Evolutionary conservation across 2,113 vertebrate genomes (phyloP).

Genomic region (Solenodon paradoxus): DNA sequence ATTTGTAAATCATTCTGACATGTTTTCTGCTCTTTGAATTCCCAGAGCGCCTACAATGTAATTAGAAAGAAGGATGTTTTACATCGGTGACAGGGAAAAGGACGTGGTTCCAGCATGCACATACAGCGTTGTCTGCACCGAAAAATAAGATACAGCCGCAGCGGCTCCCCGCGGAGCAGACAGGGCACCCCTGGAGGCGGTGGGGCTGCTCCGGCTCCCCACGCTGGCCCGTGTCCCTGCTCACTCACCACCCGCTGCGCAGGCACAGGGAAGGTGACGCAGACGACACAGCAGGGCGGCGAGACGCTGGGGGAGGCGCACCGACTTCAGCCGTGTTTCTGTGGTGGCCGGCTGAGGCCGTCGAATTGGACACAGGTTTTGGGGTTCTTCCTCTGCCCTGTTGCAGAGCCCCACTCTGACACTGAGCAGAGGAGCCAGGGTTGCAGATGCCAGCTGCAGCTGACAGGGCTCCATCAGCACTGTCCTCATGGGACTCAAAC

Average conservation of each 20-base stretch:
- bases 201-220: background rate
- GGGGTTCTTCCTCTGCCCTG: background rate
- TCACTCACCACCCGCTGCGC: too few relatives aligned
- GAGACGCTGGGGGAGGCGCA: too few relatives aligned
- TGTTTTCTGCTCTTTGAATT: background rate
- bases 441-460: too few relatives aligned
- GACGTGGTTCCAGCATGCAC: background rate
- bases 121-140: background rate
- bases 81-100: background rate
- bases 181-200: background rate
- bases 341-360: background rate
- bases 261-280: background rate
- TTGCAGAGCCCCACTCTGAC: background rate
- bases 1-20: background rate
- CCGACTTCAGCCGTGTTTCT: fast-evolving
- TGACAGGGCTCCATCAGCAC: background rate
- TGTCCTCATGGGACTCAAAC: background rate
- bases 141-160: background rate
- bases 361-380: background rate
- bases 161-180: background rate
- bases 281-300: background rate
- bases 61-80: conserved; percentile 17
- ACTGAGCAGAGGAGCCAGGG: background rate
- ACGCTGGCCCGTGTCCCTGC: fast-evolving
- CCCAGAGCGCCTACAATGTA: background rate